A percentile compares a stretch with the other conserved stretches of the same genome.
Evolutionary conservation across 2,797 vertebrate species (phyloP).

Genomic region (Macropodus opercularis): DNA sequence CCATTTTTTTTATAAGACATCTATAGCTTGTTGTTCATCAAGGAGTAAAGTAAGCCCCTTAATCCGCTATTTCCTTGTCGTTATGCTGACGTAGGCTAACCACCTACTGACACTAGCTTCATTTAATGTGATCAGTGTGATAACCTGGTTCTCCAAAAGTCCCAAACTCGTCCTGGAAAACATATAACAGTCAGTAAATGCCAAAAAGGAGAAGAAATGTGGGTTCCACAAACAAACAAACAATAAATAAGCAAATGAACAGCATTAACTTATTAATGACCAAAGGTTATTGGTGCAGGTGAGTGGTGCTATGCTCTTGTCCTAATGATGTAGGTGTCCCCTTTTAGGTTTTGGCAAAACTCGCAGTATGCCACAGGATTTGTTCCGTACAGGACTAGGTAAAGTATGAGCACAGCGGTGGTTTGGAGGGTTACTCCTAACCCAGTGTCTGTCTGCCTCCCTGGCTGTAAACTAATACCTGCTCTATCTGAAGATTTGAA

Average conservation of each 20-base stretch:
- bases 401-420: constrained; percentile 66
- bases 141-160: too few relatives aligned
- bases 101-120: background rate
- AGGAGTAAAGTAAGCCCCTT: too few relatives aligned
- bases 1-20: too few relatives aligned
- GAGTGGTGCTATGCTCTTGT: constrained; percentile 3
- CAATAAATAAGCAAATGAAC: background rate
- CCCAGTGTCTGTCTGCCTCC: constrained; percentile 50
- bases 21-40: too few relatives aligned
- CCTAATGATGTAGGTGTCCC: constrained; percentile 71
- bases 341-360: constrained; percentile 79
- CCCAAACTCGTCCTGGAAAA: too few relatives aligned
- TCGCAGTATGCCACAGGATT: constrained; percentile 79
- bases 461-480: constrained; percentile 71
- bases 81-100: background rate
- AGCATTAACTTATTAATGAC: background rate
- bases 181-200: too few relatives aligned
- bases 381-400: constrained; percentile 77
- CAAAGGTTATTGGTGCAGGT: background rate
- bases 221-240: too few relatives aligned
- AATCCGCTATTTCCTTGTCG: too few relatives aligned
- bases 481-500: constrained; percentile 21
- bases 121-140: background rate
- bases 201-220: too few relatives aligned
- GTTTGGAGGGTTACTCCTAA: constrained; percentile 46